Base-by-base conservation (phyloP, 2,113 vertebrate species). In the Carassius auratus region DNA sequence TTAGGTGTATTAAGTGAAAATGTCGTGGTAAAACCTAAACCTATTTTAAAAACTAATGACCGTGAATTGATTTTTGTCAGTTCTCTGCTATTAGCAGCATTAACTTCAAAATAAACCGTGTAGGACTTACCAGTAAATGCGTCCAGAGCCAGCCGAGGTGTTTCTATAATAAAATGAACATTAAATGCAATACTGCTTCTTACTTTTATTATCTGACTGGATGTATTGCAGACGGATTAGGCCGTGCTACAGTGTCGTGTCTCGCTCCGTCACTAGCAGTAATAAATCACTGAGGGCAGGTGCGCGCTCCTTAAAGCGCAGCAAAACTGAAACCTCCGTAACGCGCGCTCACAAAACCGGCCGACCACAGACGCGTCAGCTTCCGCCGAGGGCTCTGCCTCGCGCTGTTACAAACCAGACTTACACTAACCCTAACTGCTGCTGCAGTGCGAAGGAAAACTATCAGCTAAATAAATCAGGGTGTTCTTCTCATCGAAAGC, bases 311-410 rank as follows among this genome's bases (percentile, higher is more conserved):
- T 73, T 57, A 71, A 83, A 83, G 81, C 52, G 66, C 81, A 73
- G 85, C 59, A 82, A 86, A 88, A 87, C 83, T 89, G 88, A 89
- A 89, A 89, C 78, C 79, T 42, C 8, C 45, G 85, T 86, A 85
- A 66, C 26, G 83, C 73, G 76, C 73, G 69, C 23, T 52, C 86
- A 68, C 64, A 76, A 23, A 23, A 36, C 84, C 57, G 71, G 59
- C 83, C 83, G 30, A 89, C 88, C 88, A 61, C 85, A 89, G 55
- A 59, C 73, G 76, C 83, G 86, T 89, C 88, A 89, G 74, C 59
- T 89, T 89, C 88, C 88, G 78, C 83, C 73, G 66, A 30, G 66
- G 50, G 15, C 64, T 78, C 75, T 33, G 81, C 48, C 26, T 84
- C 81, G 69, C 85, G 80, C 76, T 75, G 19, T 73, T 84, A 69